A percentile compares a stretch with the other conserved stretches of the same genome.
Conservation (phyloP, 2,888 invertebrate genomes). For the Lamproptera curius region DNA sequence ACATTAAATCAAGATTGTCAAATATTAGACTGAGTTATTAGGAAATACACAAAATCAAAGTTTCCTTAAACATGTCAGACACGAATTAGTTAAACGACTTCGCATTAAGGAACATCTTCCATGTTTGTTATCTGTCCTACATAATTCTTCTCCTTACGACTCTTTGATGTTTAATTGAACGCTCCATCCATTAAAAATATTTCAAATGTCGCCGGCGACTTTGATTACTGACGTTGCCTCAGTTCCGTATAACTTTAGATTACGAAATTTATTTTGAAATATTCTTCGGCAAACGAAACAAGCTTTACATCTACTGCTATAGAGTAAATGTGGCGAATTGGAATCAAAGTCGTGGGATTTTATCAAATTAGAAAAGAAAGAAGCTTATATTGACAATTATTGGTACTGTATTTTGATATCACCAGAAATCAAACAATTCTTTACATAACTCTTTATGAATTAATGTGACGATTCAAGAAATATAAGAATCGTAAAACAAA, state of each 20-base stretch:
- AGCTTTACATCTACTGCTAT: background rate
- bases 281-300: background rate
- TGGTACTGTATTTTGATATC: too few species aligned
- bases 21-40: background rate
- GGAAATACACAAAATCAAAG: conserved; percentile 10
- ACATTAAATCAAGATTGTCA: background rate
- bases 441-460: too few species aligned
- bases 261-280: too few species aligned
- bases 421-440: too few species aligned
- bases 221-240: conserved; percentile 13
- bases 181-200: conserved; percentile 15
- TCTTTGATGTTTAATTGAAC: conserved; percentile 22
- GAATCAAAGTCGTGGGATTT: too few species aligned
- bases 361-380: too few species aligned
- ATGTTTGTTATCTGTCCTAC: too few species aligned
- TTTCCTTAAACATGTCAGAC: conserved; percentile 15
- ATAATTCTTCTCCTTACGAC: conserved; percentile 12
- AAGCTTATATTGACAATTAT: too few species aligned
- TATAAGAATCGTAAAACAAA: too few species aligned
- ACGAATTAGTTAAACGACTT: conserved; percentile 19
- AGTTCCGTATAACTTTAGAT: background rate
- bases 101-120: conserved; percentile 19
- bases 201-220: conserved; percentile 8
- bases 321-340: too few species aligned
- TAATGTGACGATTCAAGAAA: too few species aligned